A percentile compares a stretch with the other conserved stretches of the same genome.
Conservation (phyloP, 2,113 vertebrate genomes). For the Dromas ardeola region DNA sequence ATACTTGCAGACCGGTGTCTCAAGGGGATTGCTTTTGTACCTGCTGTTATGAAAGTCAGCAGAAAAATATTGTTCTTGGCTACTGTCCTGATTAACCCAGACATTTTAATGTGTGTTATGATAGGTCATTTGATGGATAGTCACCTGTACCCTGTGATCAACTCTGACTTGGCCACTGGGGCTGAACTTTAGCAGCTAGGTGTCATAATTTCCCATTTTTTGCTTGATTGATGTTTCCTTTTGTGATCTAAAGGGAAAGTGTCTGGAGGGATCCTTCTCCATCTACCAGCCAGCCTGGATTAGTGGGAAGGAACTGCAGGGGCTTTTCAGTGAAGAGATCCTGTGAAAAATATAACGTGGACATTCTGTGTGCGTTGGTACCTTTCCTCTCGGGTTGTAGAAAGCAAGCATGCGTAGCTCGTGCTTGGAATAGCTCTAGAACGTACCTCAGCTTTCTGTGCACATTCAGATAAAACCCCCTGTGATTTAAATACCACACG, state of each 20-base stretch:
- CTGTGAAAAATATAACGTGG: background rate
- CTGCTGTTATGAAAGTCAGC: conserved; percentile 60
- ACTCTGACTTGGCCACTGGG: conserved; percentile 60
- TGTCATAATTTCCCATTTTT: conserved; percentile 83
- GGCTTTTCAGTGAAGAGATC: background rate
- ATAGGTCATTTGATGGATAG: conserved; percentile 81
- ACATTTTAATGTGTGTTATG: conserved; percentile 81
- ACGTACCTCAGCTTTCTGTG: conserved; percentile 2
- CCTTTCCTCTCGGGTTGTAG: background rate
- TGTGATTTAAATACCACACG: background rate
- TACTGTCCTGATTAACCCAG: conserved; percentile 79
- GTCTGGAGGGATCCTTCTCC: conserved; percentile 65
- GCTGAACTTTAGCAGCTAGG: conserved; percentile 70
- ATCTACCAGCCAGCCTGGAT: conserved; percentile 1
- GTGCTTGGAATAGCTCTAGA: background rate
- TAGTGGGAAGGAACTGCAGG: conserved; percentile 41
- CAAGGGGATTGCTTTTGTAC: conserved; percentile 76
- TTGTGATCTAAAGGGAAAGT: conserved; percentile 73
- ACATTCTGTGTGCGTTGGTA: background rate
- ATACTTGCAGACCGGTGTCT: conserved; percentile 51
- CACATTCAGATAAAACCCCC: background rate
- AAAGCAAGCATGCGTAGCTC: conserved; percentile 3
- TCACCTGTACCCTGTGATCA: conserved; percentile 80
- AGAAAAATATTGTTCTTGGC: conserved; percentile 83
- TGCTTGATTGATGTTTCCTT: conserved; percentile 80